These are phyloP conservation scores for Syngnathus scovelli DNA, from an alignment of 2,113 vertebrate species.

Conservation along the genomic window DNA sequence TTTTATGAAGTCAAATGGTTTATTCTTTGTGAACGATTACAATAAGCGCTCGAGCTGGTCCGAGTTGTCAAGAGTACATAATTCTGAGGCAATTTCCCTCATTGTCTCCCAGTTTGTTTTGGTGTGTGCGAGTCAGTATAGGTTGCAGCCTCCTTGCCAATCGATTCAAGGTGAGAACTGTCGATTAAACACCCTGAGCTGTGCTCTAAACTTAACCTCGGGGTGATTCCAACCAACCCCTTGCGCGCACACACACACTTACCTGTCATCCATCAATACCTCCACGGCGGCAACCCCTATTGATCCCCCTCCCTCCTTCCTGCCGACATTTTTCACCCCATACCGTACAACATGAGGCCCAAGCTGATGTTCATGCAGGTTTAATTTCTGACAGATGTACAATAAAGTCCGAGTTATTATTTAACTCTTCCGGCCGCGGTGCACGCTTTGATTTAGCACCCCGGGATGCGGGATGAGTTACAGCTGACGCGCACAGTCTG, in stretches of 20 bases:
- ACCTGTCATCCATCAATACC: slow-evolving; percentile 68
- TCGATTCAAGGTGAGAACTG: slow-evolving; percentile 69
- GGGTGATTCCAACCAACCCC: slow-evolving; percentile 57
- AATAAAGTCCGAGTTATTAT: slow-evolving; percentile 70
- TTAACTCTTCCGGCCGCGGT: slow-evolving; percentile 67
- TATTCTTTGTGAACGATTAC: too few species aligned
- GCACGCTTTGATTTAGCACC: slow-evolving; percentile 66
- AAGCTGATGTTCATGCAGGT: slow-evolving; percentile 41
- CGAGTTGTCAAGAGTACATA: slow-evolving; percentile 17
- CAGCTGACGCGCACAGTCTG: slow-evolving; percentile 66
- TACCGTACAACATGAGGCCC: slow-evolving; percentile 47
- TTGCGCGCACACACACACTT: slow-evolving; percentile 23
- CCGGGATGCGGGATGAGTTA: slow-evolving; percentile 66
- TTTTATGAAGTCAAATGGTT: too few species aligned
- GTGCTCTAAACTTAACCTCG: slow-evolving; percentile 62
- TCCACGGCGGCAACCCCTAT: slow-evolving; percentile 55
- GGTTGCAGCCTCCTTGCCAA: slow-evolving; percentile 41
- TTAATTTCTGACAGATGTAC: slow-evolving; percentile 73
- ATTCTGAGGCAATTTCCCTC: slow-evolving; percentile 34
- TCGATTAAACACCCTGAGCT: slow-evolving; percentile 69
- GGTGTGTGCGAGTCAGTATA: slow-evolving; percentile 49
- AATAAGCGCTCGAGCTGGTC: slow-evolving; percentile 11
- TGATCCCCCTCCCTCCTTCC: slow-evolving; percentile 40
- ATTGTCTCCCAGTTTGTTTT: slow-evolving; percentile 52
- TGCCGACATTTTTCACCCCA: slow-evolving; percentile 43